These are phyloP conservation scores for Todiramphus saurophagus DNA, from an alignment of 2,113 vertebrate species.

Conservation along the genomic window DNA sequence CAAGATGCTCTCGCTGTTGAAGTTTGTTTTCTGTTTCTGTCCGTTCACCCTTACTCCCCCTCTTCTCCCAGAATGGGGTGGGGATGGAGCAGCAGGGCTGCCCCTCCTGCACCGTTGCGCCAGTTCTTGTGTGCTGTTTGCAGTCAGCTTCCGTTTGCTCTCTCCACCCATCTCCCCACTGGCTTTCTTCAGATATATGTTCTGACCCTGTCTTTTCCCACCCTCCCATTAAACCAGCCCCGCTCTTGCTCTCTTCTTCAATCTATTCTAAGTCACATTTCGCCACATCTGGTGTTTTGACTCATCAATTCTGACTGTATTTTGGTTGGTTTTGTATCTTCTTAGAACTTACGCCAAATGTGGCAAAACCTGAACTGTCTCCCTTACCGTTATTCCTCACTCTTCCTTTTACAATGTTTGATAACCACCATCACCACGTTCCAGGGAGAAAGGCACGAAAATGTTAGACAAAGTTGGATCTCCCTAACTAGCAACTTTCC, in stretches of 20 bases:
- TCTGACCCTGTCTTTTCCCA: background rate
- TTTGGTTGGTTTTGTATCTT: background rate
- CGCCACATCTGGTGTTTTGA: background rate
- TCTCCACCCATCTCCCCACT: background rate
- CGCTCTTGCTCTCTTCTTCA: background rate
- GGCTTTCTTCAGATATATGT: background rate
- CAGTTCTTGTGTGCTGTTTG: rapidly evolving
- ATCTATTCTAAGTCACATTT: background rate
- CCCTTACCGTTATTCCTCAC: background rate
- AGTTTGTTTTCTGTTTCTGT: background rate
- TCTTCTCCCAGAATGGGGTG: background rate
- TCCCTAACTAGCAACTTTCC: background rate
- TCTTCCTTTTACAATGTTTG: background rate
- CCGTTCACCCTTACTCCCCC: background rate
- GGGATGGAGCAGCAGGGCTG: background rate
- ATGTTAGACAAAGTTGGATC: background rate
- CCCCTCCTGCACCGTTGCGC: background rate
- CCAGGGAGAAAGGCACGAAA: background rate
- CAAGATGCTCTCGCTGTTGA: background rate
- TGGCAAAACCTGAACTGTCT: background rate
- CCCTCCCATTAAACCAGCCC: background rate
- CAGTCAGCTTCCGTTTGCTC: background rate
- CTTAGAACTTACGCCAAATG: background rate
- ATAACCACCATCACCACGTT: background rate
- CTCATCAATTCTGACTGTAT: background rate